Evolutionary conservation across 1,140 invertebrate genomes (phyloP).

Genomic region (Cyclina sinensis): DNA sequence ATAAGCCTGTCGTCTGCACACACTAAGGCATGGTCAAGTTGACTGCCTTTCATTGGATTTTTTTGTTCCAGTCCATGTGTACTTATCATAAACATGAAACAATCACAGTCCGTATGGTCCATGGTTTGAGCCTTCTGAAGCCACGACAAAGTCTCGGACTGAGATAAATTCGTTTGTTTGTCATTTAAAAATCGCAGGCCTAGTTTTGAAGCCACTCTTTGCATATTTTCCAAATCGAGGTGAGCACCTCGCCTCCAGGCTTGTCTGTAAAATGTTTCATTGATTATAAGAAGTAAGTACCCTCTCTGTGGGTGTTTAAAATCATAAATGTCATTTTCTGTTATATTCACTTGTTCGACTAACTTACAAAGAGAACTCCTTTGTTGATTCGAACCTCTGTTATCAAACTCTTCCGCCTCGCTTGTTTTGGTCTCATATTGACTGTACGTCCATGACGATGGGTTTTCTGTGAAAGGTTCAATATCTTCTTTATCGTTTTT

Average conservation of each 20-base stretch:
- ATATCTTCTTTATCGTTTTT: background rate
- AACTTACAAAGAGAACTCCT: no score
- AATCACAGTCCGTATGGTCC: constrained; percentile 65
- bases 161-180: background rate
- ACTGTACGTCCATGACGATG: background rate
- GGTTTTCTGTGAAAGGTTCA: background rate
- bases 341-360: background rate
- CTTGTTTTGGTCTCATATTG: background rate
- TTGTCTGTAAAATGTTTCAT: constrained; percentile 65
- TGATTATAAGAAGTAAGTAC: constrained; percentile 68
- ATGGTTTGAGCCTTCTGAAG: constrained; percentile 11
- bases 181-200: constrained; percentile 56
- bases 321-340: constrained; percentile 44
- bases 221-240: constrained; percentile 57
- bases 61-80: constrained; percentile 64
- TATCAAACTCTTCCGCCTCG: background rate
- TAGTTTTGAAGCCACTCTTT: constrained; percentile 55
- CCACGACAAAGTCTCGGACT: constrained; percentile 8
- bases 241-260: constrained; percentile 56
- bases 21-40: constrained; percentile 29
- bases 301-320: constrained; percentile 63
- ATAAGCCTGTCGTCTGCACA: constrained; percentile 54
- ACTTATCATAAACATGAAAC: constrained; percentile 71
- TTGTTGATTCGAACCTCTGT: background rate
- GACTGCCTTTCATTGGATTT: background rate